phyloP scores from a whole-genome alignment of 2,113 vertebrate species.

The Carassius gibelio region DNA sequence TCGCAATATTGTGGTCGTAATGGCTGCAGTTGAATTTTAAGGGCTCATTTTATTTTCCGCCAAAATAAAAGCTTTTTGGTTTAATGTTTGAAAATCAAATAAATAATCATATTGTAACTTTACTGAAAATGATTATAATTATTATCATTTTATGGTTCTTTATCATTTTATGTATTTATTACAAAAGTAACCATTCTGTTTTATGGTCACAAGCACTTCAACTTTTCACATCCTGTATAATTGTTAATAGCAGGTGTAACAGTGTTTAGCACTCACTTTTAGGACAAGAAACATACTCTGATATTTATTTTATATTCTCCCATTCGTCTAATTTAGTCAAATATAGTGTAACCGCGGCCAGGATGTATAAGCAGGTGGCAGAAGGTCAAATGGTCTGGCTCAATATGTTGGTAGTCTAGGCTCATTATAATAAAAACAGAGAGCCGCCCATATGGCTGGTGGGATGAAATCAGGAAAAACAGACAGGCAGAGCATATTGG shows the following conservation, averaged over 20 bases:
- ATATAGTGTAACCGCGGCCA: background rate
- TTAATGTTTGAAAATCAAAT: no score
- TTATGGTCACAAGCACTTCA: background rate
- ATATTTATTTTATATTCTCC: background rate
- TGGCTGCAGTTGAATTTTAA: no score
- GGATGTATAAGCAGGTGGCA: background rate
- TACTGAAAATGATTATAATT: no score
- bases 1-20: no score
- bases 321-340: background rate
- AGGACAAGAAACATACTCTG: background rate
- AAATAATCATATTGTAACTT: no score
- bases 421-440: conserved; percentile 32
- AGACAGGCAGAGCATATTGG: conserved; percentile 57
- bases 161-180: no score
- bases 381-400: background rate
- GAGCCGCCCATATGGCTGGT: conserved; percentile 15
- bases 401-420: background rate
- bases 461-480: conserved; percentile 14
- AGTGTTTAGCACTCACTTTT: background rate
- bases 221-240: background rate
- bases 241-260: background rate
- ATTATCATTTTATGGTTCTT: no score
- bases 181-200: no score
- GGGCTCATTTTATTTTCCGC: no score
- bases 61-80: no score